phyloP scores from a whole-genome alignment of 1,140 invertebrate genomes.

The Leptestheria dahalacensis region DNA sequence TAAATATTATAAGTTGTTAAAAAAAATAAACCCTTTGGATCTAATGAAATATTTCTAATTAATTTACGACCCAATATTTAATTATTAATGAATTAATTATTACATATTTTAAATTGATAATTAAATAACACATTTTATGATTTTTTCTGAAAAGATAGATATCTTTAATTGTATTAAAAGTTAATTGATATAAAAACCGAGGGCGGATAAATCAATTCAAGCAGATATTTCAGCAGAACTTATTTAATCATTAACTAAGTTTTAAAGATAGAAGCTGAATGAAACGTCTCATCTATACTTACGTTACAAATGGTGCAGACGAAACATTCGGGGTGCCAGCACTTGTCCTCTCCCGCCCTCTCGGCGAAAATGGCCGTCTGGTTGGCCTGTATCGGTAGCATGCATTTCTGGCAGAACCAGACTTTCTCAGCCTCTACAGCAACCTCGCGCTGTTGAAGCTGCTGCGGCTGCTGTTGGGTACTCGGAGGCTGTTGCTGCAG shows the following conservation, averaged over 20 bases:
- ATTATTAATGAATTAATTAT: too few species aligned
- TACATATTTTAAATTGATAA: too few species aligned
- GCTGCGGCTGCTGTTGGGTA: not conserved
- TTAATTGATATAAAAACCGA: not conserved
- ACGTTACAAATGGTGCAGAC: constrained; percentile 59
- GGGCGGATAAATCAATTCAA: too few species aligned
- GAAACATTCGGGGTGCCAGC: constrained; percentile 81
- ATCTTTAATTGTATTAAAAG: not conserved
- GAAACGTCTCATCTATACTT: constrained; percentile 8
- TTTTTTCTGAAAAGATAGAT: constrained; percentile 16
- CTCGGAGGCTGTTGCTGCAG: not conserved
- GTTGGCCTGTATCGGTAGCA: constrained; percentile 43
- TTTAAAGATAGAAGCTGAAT: constrained; percentile 7
- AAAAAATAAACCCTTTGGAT: too few species aligned
- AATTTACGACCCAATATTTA: too few species aligned
- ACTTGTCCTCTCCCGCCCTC: constrained; percentile 48
- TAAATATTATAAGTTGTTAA: too few species aligned
- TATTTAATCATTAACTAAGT: not conserved
- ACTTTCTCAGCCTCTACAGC: constrained; percentile 7
- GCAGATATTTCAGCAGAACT: too few species aligned
- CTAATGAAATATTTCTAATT: too few species aligned
- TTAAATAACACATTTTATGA: too few species aligned
- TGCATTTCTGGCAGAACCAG: constrained; percentile 29
- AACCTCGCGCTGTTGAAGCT: not conserved
- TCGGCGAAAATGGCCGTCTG: constrained; percentile 72